A percentile compares a stretch with the other conserved stretches of the same genome.
Evolutionary conservation across 2,797 vertebrate genomes (phyloP).

Genomic region (Chrosomus eos): DNA sequence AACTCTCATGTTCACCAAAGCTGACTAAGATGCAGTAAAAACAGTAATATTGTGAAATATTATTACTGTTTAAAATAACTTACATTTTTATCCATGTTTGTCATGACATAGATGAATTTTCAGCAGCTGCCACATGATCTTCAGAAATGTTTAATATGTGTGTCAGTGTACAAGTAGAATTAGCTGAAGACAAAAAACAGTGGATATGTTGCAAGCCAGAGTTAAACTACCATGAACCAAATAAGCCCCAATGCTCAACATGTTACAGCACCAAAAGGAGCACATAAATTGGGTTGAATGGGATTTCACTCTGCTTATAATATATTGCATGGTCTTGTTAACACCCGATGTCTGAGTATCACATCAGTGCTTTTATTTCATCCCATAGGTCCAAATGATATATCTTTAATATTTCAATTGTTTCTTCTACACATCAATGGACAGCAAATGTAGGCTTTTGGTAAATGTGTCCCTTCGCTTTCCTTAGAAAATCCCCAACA

Average conservation of each 20-base stretch:
- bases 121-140: no score
- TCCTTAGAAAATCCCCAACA: background rate
- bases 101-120: no score
- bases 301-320: background rate
- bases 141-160: no score
- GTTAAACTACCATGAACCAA: background rate
- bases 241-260: background rate
- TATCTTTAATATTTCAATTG: background rate
- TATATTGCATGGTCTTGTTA: background rate
- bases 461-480: background rate
- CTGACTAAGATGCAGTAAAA: background rate
- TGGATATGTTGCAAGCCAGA: background rate
- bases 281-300: no score
- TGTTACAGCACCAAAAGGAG: background rate
- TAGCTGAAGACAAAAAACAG: background rate
- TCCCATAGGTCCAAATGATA: background rate
- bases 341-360: background rate
- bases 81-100: no score
- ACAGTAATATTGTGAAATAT: no score
- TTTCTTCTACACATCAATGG: constrained; percentile 1
- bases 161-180: no score
- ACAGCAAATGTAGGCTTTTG: no score
- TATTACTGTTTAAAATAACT: no score
- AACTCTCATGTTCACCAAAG: background rate
- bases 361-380: background rate